Percentiles rank a stretch among this genome's conserved stretches.
phyloP scores from a whole-genome alignment of 2,113 vertebrate species.

The Nanorana parkeri region DNA sequence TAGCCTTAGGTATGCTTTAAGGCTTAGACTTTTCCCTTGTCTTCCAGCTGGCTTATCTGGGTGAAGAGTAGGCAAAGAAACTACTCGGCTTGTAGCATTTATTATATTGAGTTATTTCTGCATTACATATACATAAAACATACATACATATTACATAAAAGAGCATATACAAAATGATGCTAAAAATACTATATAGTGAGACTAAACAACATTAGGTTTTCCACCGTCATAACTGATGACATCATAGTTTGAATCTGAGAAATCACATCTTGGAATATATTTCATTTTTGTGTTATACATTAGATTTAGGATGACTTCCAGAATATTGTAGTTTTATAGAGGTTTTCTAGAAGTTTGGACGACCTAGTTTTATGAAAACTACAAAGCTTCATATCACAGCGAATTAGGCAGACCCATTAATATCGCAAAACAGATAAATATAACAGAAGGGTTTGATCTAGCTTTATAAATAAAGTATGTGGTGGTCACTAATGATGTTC shows the following conservation, averaged over 20 bases:
- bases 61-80: too few species aligned
- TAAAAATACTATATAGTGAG: too few species aligned
- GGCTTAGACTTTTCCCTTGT: too few species aligned
- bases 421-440: conserved; percentile 31
- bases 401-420: background rate
- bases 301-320: background rate
- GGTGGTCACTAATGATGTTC: background rate
- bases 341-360: background rate
- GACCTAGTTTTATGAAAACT: conserved; percentile 21
- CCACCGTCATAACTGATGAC: background rate
- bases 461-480: background rate
- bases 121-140: too few species aligned
- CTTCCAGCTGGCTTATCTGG: too few species aligned
- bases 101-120: too few species aligned
- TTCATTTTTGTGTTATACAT: background rate
- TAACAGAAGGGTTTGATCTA: background rate
- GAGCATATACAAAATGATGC: too few species aligned
- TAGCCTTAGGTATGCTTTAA: too few species aligned
- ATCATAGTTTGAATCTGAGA: background rate
- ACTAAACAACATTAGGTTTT: background rate
- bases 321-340: background rate
- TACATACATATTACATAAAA: too few species aligned
- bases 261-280: too few species aligned
- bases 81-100: too few species aligned
- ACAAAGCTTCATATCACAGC: conserved; percentile 7